phyloP scores from a whole-genome alignment of 2,888 invertebrate species.

The Harpagoxenus sublaevis region DNA sequence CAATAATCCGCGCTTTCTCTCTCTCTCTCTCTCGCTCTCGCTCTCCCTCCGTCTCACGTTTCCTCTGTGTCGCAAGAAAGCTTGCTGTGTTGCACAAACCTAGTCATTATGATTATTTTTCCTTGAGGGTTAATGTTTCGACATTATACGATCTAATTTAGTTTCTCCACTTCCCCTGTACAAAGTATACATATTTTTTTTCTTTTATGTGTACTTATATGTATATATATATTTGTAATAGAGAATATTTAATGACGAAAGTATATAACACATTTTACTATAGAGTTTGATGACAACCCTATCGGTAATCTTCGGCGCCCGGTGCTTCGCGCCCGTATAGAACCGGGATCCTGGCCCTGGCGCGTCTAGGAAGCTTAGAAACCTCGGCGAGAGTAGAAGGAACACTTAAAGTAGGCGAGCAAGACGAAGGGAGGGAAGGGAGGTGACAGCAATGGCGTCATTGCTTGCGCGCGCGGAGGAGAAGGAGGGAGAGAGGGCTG shows the following conservation, averaged over 20 bases:
- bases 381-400: constrained; percentile 72
- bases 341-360: constrained; percentile 52
- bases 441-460: constrained; percentile 76
- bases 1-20: background rate
- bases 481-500: constrained; percentile 63
- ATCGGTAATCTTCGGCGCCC: constrained; percentile 22
- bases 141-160: background rate
- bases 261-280: background rate
- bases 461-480: constrained; percentile 67
- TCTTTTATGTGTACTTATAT: no score
- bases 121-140: background rate
- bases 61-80: constrained; percentile 18
- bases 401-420: constrained; percentile 66
- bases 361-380: constrained; percentile 74
- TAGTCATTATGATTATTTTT: background rate
- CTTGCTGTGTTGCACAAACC: background rate
- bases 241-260: background rate
- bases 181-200: background rate
- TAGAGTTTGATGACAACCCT: background rate
- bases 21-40: background rate
- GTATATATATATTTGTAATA: background rate
- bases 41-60: background rate
- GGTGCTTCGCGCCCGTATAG: constrained; percentile 43
- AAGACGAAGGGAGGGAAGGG: constrained; percentile 21
- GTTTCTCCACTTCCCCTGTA: background rate